Conservation (phyloP, 2,888 invertebrate genomes). For the Hedya salicella region DNA sequence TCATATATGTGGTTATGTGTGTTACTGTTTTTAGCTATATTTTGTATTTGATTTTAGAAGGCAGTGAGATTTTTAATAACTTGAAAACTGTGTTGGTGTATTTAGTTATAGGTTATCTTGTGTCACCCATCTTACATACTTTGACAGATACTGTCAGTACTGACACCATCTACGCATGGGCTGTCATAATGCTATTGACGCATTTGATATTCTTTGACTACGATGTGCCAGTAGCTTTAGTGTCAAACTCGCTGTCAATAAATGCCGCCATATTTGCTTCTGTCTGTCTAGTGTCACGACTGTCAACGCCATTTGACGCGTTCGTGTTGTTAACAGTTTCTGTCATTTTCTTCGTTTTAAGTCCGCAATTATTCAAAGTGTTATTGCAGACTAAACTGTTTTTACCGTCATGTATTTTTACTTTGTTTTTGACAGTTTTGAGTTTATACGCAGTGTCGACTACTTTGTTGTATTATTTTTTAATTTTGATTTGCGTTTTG, state of each 20-base stretch:
- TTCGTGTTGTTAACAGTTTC: constrained; percentile 96
- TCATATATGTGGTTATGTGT: constrained; percentile 85
- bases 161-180: constrained; percentile 98
- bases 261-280: constrained; percentile 98
- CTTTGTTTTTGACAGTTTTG: constrained; percentile 79
- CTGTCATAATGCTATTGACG: constrained; percentile 93
- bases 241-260: constrained; percentile 95
- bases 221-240: constrained; percentile 93
- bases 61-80: constrained; percentile 81
- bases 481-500: constrained; percentile 86
- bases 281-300: constrained; percentile 96
- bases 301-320: constrained; percentile 94
- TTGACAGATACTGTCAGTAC: constrained; percentile 98
- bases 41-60: constrained; percentile 77
- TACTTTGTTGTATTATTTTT: constrained; percentile 86
- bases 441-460: constrained; percentile 84
- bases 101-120: constrained; percentile 92
- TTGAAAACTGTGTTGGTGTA: constrained; percentile 92
- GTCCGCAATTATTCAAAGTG: constrained; percentile 90
- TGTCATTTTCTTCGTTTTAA: constrained; percentile 94
- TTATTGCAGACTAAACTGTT: constrained; percentile 85
- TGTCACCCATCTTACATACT: constrained; percentile 96
- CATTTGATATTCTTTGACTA: constrained; percentile 98
- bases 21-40: constrained; percentile 87
- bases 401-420: constrained; percentile 77